These are phyloP conservation scores for Erebia aethiops DNA, from an alignment of 2,888 invertebrate species.

Conservation along the genomic window DNA sequence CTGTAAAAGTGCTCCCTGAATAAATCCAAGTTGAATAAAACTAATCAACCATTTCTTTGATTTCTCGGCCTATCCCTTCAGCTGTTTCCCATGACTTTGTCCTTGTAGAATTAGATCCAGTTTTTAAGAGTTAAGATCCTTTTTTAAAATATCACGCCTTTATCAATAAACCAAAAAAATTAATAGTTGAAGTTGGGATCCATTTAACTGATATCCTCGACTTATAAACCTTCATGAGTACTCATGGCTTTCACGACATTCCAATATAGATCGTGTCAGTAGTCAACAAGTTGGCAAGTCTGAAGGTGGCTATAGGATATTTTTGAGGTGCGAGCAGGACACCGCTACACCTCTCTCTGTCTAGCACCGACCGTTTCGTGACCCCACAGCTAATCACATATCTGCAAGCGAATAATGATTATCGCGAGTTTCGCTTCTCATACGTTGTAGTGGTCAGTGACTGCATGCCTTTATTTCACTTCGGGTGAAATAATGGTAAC, in stretches of 20 bases:
- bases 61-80: no score
- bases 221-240: neutral
- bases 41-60: no score
- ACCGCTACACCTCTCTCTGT: slow-evolving; percentile 60
- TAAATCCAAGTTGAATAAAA: no score
- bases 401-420: slow-evolving; percentile 82
- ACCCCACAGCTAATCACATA: slow-evolving; percentile 81
- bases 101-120: no score
- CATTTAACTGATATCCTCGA: no score
- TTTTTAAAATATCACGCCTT: no score
- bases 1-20: no score
- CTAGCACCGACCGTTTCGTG: slow-evolving; percentile 80
- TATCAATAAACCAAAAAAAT: no score
- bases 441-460: slow-evolving; percentile 77
- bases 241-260: neutral
- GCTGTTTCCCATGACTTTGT: no score
- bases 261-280: neutral
- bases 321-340: slow-evolving; percentile 54
- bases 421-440: slow-evolving; percentile 76
- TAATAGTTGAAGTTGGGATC: no score
- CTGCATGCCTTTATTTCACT: slow-evolving; percentile 53
- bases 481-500: slow-evolving; percentile 35
- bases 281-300: neutral
- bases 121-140: no score
- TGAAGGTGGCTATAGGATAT: slow-evolving; percentile 41